Percentiles rank a stretch among this genome's conserved stretches.
Conservation (phyloP, 2,797 vertebrate genomes). For the Mastacembelus armatus region DNA sequence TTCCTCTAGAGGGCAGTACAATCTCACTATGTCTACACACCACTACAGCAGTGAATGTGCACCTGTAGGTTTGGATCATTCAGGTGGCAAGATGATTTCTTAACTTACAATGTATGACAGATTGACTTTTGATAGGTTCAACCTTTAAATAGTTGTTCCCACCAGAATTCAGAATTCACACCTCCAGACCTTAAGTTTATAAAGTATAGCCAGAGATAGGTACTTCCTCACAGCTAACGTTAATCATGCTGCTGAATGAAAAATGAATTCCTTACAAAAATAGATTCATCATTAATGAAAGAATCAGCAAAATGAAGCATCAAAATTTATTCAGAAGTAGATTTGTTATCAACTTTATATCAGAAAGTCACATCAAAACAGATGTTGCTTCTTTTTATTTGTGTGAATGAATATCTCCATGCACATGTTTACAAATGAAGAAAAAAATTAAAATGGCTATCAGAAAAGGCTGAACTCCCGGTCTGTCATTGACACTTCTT, state of each 20-base stretch:
- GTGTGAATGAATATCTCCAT: background rate
- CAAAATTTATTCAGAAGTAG: background rate
- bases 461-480: slow-evolving; percentile 80
- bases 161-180: background rate
- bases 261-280: no score
- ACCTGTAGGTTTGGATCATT: background rate
- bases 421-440: background rate
- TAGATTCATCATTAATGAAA: background rate
- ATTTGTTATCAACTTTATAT: slow-evolving; percentile 24
- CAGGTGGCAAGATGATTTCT: background rate
- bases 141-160: background rate
- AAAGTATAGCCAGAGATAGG: background rate
- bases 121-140: no score
- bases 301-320: background rate
- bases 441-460: slow-evolving; percentile 7
- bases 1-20: slow-evolving; percentile 18
- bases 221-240: background rate
- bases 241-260: background rate
- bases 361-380: background rate
- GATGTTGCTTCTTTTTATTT: background rate
- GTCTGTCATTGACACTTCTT: slow-evolving; percentile 74
- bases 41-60: background rate
- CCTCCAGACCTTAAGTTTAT: background rate
- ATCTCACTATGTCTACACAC: background rate
- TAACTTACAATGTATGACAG: background rate